Conservation (phyloP, 2,797 vertebrate species). For the Borostomias antarcticus region DNA sequence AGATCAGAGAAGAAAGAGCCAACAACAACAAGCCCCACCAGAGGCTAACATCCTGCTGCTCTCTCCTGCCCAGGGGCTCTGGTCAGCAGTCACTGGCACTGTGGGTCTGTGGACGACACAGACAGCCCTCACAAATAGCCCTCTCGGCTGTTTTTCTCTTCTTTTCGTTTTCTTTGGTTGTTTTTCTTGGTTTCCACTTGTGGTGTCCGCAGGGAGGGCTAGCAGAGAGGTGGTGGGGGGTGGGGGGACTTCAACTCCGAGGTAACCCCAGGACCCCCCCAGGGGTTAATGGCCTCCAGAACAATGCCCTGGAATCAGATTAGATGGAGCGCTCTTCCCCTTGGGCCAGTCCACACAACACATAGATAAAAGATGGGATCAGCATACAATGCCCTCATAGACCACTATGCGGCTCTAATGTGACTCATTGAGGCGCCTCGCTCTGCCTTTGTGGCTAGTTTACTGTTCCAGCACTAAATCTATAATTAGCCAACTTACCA, state of each 20-base stretch:
- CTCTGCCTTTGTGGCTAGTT: constrained; percentile 65
- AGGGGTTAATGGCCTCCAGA: constrained; percentile 82
- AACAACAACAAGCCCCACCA: constrained; percentile 65
- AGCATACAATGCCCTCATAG: constrained; percentile 74
- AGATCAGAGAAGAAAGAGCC: constrained; percentile 43
- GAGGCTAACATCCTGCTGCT: constrained; percentile 74
- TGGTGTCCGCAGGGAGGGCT: constrained; percentile 57
- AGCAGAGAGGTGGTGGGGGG: constrained; percentile 40
- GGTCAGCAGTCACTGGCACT: constrained; percentile 59
- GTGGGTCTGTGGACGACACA: constrained; percentile 64
- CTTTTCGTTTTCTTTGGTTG: constrained; percentile 73
- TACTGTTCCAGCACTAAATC: constrained; percentile 70
- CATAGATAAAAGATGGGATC: constrained; percentile 70
- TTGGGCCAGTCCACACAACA: constrained; percentile 67
- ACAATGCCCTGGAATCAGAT: constrained; percentile 85
- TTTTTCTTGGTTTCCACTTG: constrained; percentile 70
- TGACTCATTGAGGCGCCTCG: constrained; percentile 62
- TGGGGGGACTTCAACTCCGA: constrained; percentile 74
- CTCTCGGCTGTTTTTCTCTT: constrained; percentile 73
- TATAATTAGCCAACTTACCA: constrained; percentile 69
- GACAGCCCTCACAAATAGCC: constrained; percentile 76
- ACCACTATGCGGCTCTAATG: constrained; percentile 60
- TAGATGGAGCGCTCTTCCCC: constrained; percentile 66
- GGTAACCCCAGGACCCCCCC: constrained; percentile 70
- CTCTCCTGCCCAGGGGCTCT: constrained; percentile 51